phyloP scores from a whole-genome alignment of 2,797 vertebrate species.

The Gadopsis bispinosus region DNA sequence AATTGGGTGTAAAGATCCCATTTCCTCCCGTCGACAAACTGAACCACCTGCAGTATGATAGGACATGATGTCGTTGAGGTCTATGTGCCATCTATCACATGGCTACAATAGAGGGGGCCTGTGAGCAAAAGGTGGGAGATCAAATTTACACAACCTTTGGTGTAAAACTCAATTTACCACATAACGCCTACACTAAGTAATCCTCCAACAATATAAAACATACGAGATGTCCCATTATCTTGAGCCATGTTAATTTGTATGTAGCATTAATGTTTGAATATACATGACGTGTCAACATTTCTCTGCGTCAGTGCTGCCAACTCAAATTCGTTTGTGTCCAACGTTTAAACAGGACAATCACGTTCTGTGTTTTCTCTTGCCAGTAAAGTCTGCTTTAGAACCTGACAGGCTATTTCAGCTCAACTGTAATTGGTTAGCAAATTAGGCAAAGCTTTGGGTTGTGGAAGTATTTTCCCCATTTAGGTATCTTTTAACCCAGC shows the following conservation, averaged over 20 bases:
- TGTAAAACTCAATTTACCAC: neutral
- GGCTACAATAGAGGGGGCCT: constrained; percentile 25
- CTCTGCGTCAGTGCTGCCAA: neutral
- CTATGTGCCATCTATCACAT: constrained; percentile 49
- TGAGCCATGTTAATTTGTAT: neutral
- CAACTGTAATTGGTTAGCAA: neutral
- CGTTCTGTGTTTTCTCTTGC: neutral
- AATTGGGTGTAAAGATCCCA: constrained; percentile 99
- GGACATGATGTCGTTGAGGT: constrained; percentile 82
- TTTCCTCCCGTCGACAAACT: constrained; percentile 98
- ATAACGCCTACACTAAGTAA: neutral
- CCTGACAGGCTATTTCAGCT: neutral
- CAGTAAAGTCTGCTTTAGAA: neutral
- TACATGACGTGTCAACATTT: neutral
- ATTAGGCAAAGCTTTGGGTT: neutral
- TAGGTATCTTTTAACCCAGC: neutral
- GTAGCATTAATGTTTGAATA: neutral
- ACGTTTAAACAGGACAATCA: neutral
- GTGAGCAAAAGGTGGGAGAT: constrained; percentile 9
- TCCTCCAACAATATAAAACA: neutral
- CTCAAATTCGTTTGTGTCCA: neutral
- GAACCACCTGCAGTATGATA: constrained; percentile 93
- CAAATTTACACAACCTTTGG: neutral
- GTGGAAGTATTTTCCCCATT: neutral
- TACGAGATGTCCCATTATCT: neutral